A percentile compares a stretch with the other conserved stretches of the same genome.
Conservation (phyloP, 2,797 vertebrate genomes). For the Brachyrhaphis roseni region DNA sequence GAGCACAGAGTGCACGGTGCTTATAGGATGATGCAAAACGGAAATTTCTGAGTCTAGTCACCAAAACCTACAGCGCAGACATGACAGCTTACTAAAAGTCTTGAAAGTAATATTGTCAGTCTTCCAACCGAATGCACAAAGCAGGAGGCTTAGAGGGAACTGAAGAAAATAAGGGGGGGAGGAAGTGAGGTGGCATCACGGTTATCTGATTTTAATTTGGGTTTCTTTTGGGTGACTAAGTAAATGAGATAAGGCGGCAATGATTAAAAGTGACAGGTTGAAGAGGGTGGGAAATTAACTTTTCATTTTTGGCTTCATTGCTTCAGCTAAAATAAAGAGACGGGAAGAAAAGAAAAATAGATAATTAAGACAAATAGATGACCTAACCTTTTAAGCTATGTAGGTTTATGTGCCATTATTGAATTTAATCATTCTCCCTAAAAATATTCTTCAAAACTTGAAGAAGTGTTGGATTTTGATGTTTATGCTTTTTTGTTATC, state of each 20-base stretch:
- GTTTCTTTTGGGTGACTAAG: conserved; percentile 27
- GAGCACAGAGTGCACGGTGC: conserved; percentile 19
- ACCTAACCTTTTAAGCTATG: conserved; percentile 23
- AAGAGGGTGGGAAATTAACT: conserved; percentile 41
- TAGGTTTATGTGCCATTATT: background rate
- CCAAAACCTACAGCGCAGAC: background rate
- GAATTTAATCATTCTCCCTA: conserved; percentile 1
- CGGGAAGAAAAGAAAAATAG: conserved; percentile 23
- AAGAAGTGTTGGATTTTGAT: background rate
- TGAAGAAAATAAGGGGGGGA: background rate
- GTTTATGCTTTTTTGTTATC: background rate
- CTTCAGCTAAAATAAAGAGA: conserved; percentile 40
- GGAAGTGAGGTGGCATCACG: conserved; percentile 20
- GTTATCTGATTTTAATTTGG: conserved; percentile 33
- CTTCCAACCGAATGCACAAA: conserved; percentile 6
- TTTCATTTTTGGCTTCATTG: conserved; percentile 41
- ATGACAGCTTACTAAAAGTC: conserved; percentile 5
- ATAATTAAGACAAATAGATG: conserved; percentile 35
- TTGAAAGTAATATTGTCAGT: conserved; percentile 13
- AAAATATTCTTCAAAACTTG: background rate
- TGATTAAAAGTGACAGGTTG: conserved; percentile 59
- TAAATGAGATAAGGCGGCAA: conserved; percentile 52
- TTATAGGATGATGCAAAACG: conserved; percentile 19
- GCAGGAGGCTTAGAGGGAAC: background rate
- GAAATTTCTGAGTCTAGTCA: conserved; percentile 14